Evolutionary conservation across 2,888 invertebrate genomes (phyloP).

Genomic region (Gymnosoma rotundatum): DNA sequence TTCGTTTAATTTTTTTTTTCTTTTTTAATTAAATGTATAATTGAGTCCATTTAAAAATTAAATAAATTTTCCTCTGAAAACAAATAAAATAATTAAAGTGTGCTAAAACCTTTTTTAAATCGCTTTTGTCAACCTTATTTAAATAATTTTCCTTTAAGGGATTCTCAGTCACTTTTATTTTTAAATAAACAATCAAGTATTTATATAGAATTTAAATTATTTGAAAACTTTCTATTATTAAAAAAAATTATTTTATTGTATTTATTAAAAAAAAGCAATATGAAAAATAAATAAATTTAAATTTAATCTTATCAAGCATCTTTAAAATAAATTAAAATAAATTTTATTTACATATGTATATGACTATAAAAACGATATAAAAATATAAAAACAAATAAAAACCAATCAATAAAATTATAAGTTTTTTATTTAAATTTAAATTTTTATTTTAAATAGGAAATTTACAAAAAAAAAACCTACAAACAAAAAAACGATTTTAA

Average conservation of each 20-base stretch:
- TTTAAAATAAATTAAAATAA: slow-evolving; percentile 21
- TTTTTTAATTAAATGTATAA: no score
- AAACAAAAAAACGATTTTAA: slow-evolving; percentile 60
- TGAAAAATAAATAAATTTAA: slow-evolving; percentile 13
- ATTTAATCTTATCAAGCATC: slow-evolving; percentile 9
- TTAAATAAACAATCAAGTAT: slow-evolving; percentile 1
- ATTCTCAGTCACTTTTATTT: slow-evolving; percentile 52
- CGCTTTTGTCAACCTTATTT: no score
- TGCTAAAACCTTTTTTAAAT: no score
- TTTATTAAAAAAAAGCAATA: slow-evolving; percentile 39
- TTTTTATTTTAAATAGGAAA: slow-evolving; percentile 5
- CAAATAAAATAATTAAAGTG: no score
- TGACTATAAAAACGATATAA: slow-evolving; percentile 3
- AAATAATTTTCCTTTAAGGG: slow-evolving; percentile 36
- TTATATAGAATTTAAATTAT: slow-evolving; percentile 37
- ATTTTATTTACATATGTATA: not conserved
- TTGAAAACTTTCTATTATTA: slow-evolving; percentile 22
- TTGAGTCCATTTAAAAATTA: no score
- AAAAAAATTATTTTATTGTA: slow-evolving; percentile 11
- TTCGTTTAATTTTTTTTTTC: no score
- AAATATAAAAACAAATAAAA: slow-evolving; percentile 44
- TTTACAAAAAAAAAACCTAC: slow-evolving; percentile 54
- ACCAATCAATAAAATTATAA: slow-evolving; percentile 58
- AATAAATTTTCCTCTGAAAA: no score
- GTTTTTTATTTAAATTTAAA: slow-evolving; percentile 13